phyloP scores from a whole-genome alignment of 2,113 vertebrate genomes.

The Pseudopipra pipra region DNA sequence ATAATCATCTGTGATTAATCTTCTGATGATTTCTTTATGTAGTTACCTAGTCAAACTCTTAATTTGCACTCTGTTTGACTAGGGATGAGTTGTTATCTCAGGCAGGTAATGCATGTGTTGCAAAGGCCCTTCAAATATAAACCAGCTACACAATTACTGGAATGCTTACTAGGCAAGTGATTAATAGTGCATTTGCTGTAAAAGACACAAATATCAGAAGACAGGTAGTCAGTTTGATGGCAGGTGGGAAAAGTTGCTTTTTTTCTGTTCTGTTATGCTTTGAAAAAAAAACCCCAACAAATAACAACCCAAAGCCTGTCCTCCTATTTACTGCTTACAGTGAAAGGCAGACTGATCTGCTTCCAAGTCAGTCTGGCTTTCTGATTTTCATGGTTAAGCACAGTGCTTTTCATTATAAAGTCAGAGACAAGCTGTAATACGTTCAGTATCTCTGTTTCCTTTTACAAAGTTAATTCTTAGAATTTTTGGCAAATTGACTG shows the following conservation, averaged over 20 bases:
- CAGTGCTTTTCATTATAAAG: neutral
- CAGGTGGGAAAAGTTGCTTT: neutral
- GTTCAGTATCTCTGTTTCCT: neutral
- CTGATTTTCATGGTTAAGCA: neutral
- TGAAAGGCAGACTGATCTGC: neutral
- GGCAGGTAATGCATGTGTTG: neutral
- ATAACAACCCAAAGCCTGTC: neutral
- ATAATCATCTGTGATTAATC: neutral
- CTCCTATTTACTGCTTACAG: neutral
- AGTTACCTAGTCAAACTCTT: neutral
- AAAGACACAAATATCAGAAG: neutral
- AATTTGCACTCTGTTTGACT: neutral
- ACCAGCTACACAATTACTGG: neutral
- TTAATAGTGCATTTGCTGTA: neutral
- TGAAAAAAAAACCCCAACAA: neutral
- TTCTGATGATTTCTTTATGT: neutral
- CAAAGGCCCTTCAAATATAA: neutral
- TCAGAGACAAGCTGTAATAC: neutral
- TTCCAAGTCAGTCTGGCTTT: neutral
- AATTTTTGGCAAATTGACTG: constrained; percentile 33
- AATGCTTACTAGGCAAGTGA: neutral
- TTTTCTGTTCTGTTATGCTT: neutral
- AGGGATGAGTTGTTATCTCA: neutral
- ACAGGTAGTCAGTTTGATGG: neutral
- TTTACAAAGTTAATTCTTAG: constrained; percentile 14